Evolutionary conservation across 2,888 invertebrate genomes (phyloP).

Genomic region (Tromatobia lineatoria): DNA sequence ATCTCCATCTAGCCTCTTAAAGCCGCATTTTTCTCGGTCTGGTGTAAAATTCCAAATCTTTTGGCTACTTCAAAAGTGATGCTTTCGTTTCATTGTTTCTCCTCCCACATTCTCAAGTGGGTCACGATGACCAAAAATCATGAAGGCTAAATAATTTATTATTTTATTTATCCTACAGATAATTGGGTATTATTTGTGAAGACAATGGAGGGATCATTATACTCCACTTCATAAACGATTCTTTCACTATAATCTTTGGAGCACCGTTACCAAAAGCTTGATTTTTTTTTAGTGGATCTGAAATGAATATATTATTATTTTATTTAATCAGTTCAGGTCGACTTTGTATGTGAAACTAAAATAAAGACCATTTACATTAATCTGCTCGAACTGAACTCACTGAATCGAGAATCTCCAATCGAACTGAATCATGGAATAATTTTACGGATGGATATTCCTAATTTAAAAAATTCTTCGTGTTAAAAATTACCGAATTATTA

Average conservation of each 20-base stretch:
- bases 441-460: too few relatives aligned
- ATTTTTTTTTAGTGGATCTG: too few relatives aligned
- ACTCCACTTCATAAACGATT: background rate
- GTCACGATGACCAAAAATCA: background rate
- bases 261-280: too few relatives aligned
- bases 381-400: too few relatives aligned
- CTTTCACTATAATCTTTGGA: too few relatives aligned
- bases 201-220: background rate
- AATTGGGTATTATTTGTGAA: background rate
- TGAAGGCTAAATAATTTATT: background rate
- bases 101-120: background rate
- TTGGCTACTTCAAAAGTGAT: constrained; percentile 34
- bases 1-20: constrained; percentile 65
- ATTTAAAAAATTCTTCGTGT: too few relatives aligned
- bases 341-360: background rate
- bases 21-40: constrained; percentile 50
- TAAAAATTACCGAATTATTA: background rate
- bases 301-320: background rate
- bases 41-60: constrained; percentile 42
- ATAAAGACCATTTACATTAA: background rate
- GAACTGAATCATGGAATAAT: too few relatives aligned
- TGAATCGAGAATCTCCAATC: too few relatives aligned
- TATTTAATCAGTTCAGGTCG: background rate
- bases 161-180: background rate
- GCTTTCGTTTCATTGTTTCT: background rate